Percentiles rank a stretch among this genome's conserved stretches.
These are phyloP conservation scores for Pterophyllum scalare DNA, from an alignment of 2,113 vertebrate species.

Conservation along the genomic window DNA sequence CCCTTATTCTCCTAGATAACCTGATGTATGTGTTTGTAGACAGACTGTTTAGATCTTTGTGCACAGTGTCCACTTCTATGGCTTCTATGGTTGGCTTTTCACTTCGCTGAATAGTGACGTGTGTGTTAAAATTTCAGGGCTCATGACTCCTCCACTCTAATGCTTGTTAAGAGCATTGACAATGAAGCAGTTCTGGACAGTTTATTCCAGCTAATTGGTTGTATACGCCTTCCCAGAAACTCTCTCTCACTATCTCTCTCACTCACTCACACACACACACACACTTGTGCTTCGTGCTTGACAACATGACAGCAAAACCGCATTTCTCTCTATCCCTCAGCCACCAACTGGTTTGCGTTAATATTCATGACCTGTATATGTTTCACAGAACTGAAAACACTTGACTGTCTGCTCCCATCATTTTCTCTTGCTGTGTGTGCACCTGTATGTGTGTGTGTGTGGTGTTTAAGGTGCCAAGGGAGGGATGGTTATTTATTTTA, in stretches of 20 bases:
- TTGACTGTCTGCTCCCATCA: slow-evolving; percentile 70
- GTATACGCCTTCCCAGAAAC: slow-evolving; percentile 40
- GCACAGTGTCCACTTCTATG: neutral
- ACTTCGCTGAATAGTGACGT: slow-evolving; percentile 43
- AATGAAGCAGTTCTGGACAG: slow-evolving; percentile 58
- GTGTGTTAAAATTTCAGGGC: slow-evolving; percentile 51
- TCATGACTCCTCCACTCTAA: slow-evolving; percentile 25
- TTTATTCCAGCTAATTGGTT: slow-evolving; percentile 70
- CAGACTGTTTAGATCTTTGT: neutral
- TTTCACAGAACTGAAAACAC: slow-evolving; percentile 69
- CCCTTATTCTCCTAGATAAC: neutral
- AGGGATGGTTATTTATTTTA: slow-evolving; percentile 49
- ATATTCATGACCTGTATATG: slow-evolving; percentile 74
- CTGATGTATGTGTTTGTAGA: neutral
- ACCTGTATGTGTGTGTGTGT: slow-evolving; percentile 14
- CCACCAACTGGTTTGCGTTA: slow-evolving; percentile 65
- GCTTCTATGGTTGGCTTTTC: slow-evolving; percentile 29
- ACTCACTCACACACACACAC: neutral
- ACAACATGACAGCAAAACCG: slow-evolving; percentile 58
- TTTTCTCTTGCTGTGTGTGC: slow-evolving; percentile 33
- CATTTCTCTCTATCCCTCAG: slow-evolving; percentile 32
- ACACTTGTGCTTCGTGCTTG: slow-evolving; percentile 32
- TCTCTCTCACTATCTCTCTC: neutral
- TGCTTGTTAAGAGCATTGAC: slow-evolving; percentile 51
- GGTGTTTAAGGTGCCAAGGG: slow-evolving; percentile 29